Evolutionary conservation across 1,140 invertebrate genomes (phyloP), one percentile per base, ranked within the genome.

Genomic region (Rhynchophorus ferrugineus): DNA sequence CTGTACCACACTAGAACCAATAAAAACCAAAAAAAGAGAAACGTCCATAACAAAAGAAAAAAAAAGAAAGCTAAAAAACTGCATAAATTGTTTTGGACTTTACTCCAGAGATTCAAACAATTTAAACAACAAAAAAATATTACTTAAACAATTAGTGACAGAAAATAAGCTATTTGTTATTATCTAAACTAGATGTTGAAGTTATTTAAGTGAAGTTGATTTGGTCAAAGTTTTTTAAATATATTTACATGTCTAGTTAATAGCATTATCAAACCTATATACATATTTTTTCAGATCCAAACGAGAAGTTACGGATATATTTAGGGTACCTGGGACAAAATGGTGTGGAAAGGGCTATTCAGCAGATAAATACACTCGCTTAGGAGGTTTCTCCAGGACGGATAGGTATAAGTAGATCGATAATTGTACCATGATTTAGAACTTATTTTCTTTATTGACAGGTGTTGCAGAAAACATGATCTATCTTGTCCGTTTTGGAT

Each of bases 271-370:
- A 7, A 29, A 14, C 3, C 9, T 17, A 19, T 16, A 8, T n/a
- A 11, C 19, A 11, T 42, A 22, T 13, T 41, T 39, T 52, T 52
- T 39, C 37, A 65, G 63, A 49, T 44, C 49, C 17, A 67, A 62
- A 48, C 55, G 70, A 37, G 76, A 64, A 71, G 72, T 57, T 67
- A 79, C 37, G 71, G 80, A 84, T 56, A 58, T 83, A 29, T 73
- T 89, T 22, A 73, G 84, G 36, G 78, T 87, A 35, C 87, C 88
- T 0, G 87, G 87, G 0, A 93, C 89, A 1, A 82, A 87, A 61
- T 91, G 90, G 89, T 94, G 89, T 68, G 91, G 90, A 2, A 82
- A 82, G 53, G 89, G 89, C 6, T 81, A 81, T 63, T 78, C 79
- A 0, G 88, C 87, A 1, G 77, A 76, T 8, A 78, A 81, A 57